Conservation (phyloP, 2,113 vertebrate species). For the Pelecanus crispus region DNA sequence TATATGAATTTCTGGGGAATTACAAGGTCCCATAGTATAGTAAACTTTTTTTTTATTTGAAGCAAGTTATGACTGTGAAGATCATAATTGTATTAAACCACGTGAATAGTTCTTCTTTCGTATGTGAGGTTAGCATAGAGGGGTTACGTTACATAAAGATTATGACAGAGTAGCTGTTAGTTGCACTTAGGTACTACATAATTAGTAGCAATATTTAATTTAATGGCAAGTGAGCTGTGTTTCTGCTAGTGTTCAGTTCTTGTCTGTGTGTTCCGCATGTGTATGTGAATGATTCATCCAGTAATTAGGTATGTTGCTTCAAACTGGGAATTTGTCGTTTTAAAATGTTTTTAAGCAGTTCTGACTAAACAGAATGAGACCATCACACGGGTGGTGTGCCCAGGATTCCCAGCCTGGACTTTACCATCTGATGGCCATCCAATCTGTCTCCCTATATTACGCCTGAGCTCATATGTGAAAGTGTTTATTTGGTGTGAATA, state of each 20-base stretch:
- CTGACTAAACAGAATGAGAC: neutral
- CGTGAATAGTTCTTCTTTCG: neutral
- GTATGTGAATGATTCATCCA: neutral
- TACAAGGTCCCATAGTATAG: neutral
- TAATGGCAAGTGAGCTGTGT: neutral
- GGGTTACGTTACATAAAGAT: neutral
- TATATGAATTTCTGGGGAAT: neutral
- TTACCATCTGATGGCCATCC: neutral
- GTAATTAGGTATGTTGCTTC: neutral
- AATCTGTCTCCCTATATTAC: neutral
- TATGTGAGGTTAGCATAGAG: neutral
- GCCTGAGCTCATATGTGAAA: neutral
- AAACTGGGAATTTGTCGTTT: neutral
- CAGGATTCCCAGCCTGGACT: neutral
- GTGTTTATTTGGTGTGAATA: slow-evolving; percentile 8
- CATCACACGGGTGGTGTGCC: fast-evolving
- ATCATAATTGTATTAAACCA: neutral
- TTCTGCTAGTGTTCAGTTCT: neutral
- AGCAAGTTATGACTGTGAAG: neutral
- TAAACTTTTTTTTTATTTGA: neutral
- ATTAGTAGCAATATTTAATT: neutral
- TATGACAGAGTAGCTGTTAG: neutral
- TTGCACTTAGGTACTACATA: fast-evolving
- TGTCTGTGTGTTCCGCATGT: neutral
- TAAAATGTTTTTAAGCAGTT: neutral